These are phyloP conservation scores for Alexandromys oeconomus DNA, from an alignment of 2,797 vertebrate species.

Conservation along the genomic window DNA sequence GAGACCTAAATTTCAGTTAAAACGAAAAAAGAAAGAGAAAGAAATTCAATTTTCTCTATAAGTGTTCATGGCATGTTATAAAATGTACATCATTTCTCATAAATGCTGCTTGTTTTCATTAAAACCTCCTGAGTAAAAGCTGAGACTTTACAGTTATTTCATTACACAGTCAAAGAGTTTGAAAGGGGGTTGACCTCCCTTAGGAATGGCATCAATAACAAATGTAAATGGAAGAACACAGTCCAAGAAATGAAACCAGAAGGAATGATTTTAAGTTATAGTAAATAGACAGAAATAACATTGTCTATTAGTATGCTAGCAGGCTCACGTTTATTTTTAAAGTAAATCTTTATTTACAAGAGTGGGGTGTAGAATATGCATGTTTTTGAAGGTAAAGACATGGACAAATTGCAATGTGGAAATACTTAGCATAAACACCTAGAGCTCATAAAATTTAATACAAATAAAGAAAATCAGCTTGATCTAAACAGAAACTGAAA, in stretches of 20 bases:
- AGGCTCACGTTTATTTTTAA: not conserved
- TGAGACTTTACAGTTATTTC: not conserved
- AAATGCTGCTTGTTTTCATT: not conserved
- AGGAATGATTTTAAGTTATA: not conserved
- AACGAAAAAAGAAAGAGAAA: slow-evolving; percentile 36
- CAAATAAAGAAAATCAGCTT: not conserved
- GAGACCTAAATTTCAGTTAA: slow-evolving; percentile 78
- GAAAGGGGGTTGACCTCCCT: not conserved
- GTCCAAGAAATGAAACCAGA: not conserved
- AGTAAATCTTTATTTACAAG: not conserved
- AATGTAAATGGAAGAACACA: not conserved
- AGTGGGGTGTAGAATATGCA: not conserved
- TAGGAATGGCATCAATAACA: not conserved
- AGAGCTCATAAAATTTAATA: not conserved
- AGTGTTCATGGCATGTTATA: not conserved
- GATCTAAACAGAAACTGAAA: not conserved
- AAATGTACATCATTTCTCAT: not conserved
- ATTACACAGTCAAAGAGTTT: not conserved
- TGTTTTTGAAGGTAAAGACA: not conserved
- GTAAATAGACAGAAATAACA: not conserved
- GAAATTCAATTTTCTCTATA: not conserved
- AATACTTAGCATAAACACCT: not conserved
- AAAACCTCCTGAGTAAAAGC: not conserved
- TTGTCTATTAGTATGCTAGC: not conserved
- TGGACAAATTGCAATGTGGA: not conserved